A percentile compares a stretch with the other conserved stretches of the same genome.
These are phyloP conservation scores for Turdus rufiventris DNA, from an alignment of 2,113 vertebrate species.

Conservation along the genomic window DNA sequence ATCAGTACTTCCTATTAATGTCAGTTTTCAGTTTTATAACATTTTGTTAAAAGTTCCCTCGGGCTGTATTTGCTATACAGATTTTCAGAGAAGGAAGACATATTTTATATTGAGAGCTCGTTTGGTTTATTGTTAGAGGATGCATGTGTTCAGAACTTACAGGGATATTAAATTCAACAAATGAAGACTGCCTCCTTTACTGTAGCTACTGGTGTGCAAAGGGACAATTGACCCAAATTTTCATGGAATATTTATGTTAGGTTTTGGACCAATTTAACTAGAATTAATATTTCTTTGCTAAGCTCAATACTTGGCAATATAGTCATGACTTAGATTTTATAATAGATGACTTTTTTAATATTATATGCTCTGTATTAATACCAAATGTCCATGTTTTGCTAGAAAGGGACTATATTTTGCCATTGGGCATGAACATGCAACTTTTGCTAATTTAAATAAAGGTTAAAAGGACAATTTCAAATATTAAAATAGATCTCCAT, in stretches of 20 bases:
- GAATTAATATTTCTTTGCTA: background rate
- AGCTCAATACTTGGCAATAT: background rate
- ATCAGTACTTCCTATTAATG: slow-evolving; percentile 73
- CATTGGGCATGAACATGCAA: background rate
- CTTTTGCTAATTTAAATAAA: slow-evolving; percentile 39
- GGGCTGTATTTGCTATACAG: slow-evolving; percentile 64
- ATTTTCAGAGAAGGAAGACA: slow-evolving; percentile 54
- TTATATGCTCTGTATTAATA: slow-evolving; percentile 20
- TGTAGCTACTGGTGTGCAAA: background rate
- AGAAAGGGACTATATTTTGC: slow-evolving; percentile 18
- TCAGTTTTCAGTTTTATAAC: slow-evolving; percentile 75
- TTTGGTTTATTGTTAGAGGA: slow-evolving; percentile 40
- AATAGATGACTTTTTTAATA: background rate
- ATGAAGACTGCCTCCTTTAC: background rate
- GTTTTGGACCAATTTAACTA: background rate
- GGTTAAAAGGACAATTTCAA: slow-evolving; percentile 33
- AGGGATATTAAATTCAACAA: background rate
- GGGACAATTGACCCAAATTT: background rate
- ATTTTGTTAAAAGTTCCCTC: slow-evolving; percentile 70
- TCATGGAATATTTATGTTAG: background rate
- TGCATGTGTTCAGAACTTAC: slow-evolving; percentile 12
- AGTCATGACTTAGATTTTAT: slow-evolving; percentile 17
- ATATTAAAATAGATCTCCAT: background rate
- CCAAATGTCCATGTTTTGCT: background rate
- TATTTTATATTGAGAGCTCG: slow-evolving; percentile 35